phyloP scores from a whole-genome alignment of 2,888 invertebrate genomes.

The Drosophila kanekoi region DNA sequence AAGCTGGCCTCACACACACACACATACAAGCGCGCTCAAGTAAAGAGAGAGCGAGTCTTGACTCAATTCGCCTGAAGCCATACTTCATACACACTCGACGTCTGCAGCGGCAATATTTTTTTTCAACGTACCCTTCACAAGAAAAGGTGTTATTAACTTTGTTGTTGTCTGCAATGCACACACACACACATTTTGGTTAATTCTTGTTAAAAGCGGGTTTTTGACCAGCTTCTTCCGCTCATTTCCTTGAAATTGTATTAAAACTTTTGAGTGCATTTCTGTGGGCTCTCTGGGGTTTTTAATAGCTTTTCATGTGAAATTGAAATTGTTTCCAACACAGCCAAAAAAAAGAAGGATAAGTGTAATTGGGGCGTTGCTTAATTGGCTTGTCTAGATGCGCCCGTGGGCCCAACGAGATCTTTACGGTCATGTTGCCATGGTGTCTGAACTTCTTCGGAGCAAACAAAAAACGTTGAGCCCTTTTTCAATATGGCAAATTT shows the following conservation, averaged over 20 bases:
- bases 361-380: conserved; percentile 63
- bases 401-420: conserved; percentile 22
- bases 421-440: conserved; percentile 49
- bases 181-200: conserved; percentile 64
- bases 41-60: conserved; percentile 28
- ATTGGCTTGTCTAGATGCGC: conserved; percentile 58
- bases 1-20: conserved; percentile 68
- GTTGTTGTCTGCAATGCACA: conserved; percentile 54
- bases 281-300: conserved; percentile 48
- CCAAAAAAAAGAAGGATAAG: conserved; percentile 56
- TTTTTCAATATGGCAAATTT: neutral
- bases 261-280: conserved; percentile 63
- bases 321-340: conserved; percentile 59
- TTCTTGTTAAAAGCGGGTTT: conserved; percentile 78
- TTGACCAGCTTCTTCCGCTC: conserved; percentile 79
- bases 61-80: conserved; percentile 64
- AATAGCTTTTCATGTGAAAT: conserved; percentile 78
- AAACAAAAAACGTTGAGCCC: conserved; percentile 3
- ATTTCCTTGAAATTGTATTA: conserved; percentile 78
- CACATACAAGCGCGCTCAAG: conserved; percentile 6
- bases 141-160: conserved; percentile 79
- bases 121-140: conserved; percentile 71
- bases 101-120: conserved; percentile 46
- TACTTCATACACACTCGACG: conserved; percentile 60
- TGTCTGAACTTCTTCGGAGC: conserved; percentile 29